phyloP scores from a whole-genome alignment of 2,888 invertebrate genomes.

The Germaria angustata region DNA sequence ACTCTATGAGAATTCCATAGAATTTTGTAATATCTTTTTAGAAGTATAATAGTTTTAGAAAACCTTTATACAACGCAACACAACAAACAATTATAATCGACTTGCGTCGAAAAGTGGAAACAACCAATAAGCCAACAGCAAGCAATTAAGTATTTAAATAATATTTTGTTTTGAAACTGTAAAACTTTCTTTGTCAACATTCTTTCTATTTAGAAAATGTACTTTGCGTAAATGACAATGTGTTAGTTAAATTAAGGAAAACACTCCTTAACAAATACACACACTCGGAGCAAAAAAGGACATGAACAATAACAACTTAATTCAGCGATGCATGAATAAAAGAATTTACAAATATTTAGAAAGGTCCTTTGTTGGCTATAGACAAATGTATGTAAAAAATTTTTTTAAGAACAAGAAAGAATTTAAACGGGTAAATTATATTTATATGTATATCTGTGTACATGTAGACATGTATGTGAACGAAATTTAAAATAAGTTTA shows the following conservation, averaged over 20 bases:
- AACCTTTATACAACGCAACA: too few species aligned
- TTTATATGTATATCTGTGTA: too few species aligned
- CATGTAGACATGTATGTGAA: too few species aligned
- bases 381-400: background rate
- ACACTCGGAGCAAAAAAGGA: background rate
- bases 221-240: background rate
- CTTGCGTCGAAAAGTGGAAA: too few species aligned
- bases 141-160: background rate
- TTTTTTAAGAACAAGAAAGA: background rate
- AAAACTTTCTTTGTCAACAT: background rate
- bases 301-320: background rate
- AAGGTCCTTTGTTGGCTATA: background rate
- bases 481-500: too few species aligned
- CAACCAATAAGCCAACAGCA: too few species aligned
- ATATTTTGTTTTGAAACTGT: background rate
- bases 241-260: constrained; percentile 10
- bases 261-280: background rate
- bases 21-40: too few species aligned
- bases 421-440: background rate
- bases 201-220: background rate
- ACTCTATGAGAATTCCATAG: too few species aligned
- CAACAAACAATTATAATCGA: too few species aligned
- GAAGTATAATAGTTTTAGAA: too few species aligned
- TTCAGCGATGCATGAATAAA: background rate
- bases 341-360: background rate